Evolutionary conservation across 37 sponge, comb jelly and placozoan species (phyloP).

Genomic region (Agelas oroides): DNA sequence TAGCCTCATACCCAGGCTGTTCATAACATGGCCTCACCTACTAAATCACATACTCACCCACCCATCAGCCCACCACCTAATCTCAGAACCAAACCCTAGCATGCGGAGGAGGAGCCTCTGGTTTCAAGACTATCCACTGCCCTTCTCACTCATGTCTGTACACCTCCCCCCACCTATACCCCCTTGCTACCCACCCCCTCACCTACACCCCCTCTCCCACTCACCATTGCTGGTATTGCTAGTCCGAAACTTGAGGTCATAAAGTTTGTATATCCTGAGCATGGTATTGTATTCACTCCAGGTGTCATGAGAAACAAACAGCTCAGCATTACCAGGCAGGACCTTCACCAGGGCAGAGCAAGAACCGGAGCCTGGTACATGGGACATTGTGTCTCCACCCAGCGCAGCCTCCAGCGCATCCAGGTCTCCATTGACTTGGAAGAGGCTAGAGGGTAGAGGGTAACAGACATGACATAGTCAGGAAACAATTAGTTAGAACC

Average conservation of each 20-base stretch:
- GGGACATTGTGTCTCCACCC: conserved; percentile 2
- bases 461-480: background rate
- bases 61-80: no score
- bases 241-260: conserved; percentile 63
- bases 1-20: no score
- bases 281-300: conserved; percentile 85
- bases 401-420: conserved; percentile 85
- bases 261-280: conserved; percentile 87
- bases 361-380: conserved; percentile 71
- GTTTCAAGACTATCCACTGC: no score
- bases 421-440: conserved; percentile 84
- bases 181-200: no score
- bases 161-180: no score
- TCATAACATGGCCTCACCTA: no score
- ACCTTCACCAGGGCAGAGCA: conserved; percentile 95
- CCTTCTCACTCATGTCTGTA: no score
- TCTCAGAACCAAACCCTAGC: no score
- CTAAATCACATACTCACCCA: no score
- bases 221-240: background rate
- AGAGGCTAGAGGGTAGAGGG: conserved; percentile 52
- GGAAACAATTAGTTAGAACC: background rate
- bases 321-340: conserved; percentile 70
- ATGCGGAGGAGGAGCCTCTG: no score
- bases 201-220: no score
- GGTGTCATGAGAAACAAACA: conserved; percentile 91